Conservation (phyloP, 2,888 invertebrate genomes). For the Camptogramma bilineatum region DNA sequence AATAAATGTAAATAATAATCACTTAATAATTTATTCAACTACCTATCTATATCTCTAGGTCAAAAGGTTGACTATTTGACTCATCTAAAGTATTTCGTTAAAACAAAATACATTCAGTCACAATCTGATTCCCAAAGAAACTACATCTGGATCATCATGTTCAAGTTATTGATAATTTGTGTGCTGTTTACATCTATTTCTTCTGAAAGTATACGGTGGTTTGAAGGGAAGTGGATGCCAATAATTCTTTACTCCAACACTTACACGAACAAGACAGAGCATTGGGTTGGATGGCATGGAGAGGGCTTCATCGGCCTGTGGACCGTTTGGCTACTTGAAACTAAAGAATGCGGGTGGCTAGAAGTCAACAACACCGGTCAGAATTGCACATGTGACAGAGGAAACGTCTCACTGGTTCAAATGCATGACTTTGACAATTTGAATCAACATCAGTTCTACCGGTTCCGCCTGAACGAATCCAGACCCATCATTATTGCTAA, state of each 20-base stretch:
- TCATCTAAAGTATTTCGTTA: background rate
- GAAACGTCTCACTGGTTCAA: conserved; percentile 1
- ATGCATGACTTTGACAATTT: conserved; percentile 8
- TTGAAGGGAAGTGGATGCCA: conserved; percentile 12
- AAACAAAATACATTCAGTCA: background rate
- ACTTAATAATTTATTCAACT: too few species aligned
- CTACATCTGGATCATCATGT: background rate
- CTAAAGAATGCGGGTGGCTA: conserved; percentile 12
- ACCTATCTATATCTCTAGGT: background rate
- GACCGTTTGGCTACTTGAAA: conserved; percentile 17
- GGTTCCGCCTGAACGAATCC: conserved; percentile 11
- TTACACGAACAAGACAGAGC: conserved; percentile 6
- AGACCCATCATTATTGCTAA: conserved; percentile 10
- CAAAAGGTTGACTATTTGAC: background rate
- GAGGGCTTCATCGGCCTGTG: conserved; percentile 1
- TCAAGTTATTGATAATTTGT: conserved; percentile 7
- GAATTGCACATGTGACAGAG: conserved; percentile 15
- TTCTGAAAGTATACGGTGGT: conserved; percentile 11
- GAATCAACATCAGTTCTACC: conserved; percentile 1
- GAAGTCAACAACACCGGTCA: conserved; percentile 8
- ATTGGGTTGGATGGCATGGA: conserved; percentile 11
- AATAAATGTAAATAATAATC: too few species aligned
- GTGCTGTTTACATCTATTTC: conserved; percentile 1
- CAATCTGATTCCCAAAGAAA: background rate
- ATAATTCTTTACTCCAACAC: conserved; percentile 11